Evolutionary conservation across 2,797 vertebrate species (phyloP).

Genomic region (Onychomys torridus): DNA sequence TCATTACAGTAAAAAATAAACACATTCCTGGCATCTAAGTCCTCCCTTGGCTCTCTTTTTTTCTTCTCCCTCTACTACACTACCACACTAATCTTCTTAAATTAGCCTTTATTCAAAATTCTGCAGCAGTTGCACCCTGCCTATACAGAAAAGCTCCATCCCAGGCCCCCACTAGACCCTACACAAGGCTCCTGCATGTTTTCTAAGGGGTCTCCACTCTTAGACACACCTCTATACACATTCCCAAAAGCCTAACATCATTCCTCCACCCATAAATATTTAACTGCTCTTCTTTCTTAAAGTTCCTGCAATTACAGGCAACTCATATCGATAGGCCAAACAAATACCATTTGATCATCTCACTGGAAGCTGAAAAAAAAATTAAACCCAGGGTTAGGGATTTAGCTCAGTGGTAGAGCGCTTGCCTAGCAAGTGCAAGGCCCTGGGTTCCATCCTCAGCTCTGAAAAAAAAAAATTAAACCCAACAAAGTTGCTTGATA

Average conservation of each 20-base stretch:
- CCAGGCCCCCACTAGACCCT: neutral
- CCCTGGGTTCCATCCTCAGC: too few species aligned
- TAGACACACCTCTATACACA: neutral
- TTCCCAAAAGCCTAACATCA: slow-evolving; percentile 28
- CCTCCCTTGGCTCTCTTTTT: neutral
- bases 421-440: too few species aligned
- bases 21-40: neutral
- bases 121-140: neutral
- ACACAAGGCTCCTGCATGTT: neutral
- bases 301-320: slow-evolving; percentile 63
- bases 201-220: neutral
- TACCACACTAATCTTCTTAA: slow-evolving; percentile 20
- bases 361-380: slow-evolving; percentile 55
- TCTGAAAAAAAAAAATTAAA: slow-evolving; percentile 47
- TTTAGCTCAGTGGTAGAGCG: too few species aligned
- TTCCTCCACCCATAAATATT: slow-evolving; percentile 58
- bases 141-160: neutral
- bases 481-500: slow-evolving; percentile 62
- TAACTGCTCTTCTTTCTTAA: slow-evolving; percentile 61
- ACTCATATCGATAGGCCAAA: slow-evolving; percentile 68
- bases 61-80: neutral
- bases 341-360: slow-evolving; percentile 71
- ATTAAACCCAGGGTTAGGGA: too few species aligned
- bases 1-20: neutral
- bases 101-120: slow-evolving; percentile 32